These are phyloP conservation scores for Mayetiola destructor DNA, from an alignment of 2,888 invertebrate genomes.

Conservation along the genomic window DNA sequence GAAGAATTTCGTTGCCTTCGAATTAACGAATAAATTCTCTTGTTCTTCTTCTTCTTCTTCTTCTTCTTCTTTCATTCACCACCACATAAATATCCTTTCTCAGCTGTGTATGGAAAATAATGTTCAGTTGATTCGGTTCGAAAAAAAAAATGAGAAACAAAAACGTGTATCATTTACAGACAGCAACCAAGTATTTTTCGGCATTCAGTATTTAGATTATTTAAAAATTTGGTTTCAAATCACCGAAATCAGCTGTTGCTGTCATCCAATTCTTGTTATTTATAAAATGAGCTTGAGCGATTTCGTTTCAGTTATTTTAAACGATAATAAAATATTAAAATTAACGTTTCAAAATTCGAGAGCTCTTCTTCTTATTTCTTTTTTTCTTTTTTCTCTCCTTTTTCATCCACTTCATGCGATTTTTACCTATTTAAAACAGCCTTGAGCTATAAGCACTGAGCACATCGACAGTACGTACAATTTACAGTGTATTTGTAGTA, in stretches of 20 bases:
- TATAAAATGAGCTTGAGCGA: background rate
- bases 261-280: conserved; percentile 9
- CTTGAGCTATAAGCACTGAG: background rate
- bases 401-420: too few relatives aligned
- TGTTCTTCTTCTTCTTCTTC: background rate
- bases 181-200: too few relatives aligned
- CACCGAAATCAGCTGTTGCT: conserved; percentile 11
- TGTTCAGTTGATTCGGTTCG: too few relatives aligned
- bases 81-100: too few relatives aligned
- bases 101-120: too few relatives aligned
- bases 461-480: too few relatives aligned
- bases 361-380: too few relatives aligned
- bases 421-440: too few relatives aligned
- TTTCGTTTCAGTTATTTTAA: background rate
- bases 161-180: too few relatives aligned
- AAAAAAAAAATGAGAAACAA: too few relatives aligned
- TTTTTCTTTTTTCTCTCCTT: background rate
- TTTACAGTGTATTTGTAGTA: too few relatives aligned
- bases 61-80: background rate
- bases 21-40: background rate
- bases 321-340: conserved; percentile 10
- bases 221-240: background rate
- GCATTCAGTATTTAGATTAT: too few relatives aligned
- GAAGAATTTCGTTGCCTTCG: background rate
- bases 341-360: conserved; percentile 2